phyloP scores from a whole-genome alignment of 2,113 vertebrate species.

The Procavia capensis region DNA sequence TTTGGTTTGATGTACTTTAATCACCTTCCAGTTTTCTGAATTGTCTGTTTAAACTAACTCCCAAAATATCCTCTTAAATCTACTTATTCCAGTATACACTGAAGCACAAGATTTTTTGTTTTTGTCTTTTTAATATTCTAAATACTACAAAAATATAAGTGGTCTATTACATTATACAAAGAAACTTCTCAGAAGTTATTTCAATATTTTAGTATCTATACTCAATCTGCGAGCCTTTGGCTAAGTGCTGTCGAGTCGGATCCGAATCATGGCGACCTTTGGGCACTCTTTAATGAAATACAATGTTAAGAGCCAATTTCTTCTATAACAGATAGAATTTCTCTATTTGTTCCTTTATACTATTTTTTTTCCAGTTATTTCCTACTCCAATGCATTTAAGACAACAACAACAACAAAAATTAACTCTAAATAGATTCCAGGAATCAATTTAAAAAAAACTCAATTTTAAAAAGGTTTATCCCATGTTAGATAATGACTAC shows the following conservation, averaged over 20 bases:
- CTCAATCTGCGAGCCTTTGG: neutral
- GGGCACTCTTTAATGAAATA: constrained; percentile 3
- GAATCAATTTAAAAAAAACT: constrained; percentile 32
- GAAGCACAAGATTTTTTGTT: neutral
- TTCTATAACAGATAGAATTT: neutral
- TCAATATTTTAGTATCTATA: neutral
- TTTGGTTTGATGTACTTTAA: constrained; percentile 24
- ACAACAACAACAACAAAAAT: too few relatives aligned
- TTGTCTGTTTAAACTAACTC: neutral
- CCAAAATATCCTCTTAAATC: neutral
- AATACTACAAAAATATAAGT: neutral
- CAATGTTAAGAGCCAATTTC: constrained; percentile 3
- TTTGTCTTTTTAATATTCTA: neutral
- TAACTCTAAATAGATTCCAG: constrained; percentile 51
- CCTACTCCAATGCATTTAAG: neutral
- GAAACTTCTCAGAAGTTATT: neutral
- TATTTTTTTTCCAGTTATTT: constrained; percentile 32
- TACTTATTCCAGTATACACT: neutral
- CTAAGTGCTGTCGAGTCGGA: too few relatives aligned
- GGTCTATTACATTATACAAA: neutral
- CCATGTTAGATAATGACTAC: constrained; percentile 12
- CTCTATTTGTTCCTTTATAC: neutral
- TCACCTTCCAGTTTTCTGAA: constrained; percentile 13
- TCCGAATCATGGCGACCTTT: too few relatives aligned
- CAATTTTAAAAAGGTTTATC: constrained; percentile 34